Conservation (phyloP, 2,888 invertebrate species). For the Drosophila ochracea region DNA sequence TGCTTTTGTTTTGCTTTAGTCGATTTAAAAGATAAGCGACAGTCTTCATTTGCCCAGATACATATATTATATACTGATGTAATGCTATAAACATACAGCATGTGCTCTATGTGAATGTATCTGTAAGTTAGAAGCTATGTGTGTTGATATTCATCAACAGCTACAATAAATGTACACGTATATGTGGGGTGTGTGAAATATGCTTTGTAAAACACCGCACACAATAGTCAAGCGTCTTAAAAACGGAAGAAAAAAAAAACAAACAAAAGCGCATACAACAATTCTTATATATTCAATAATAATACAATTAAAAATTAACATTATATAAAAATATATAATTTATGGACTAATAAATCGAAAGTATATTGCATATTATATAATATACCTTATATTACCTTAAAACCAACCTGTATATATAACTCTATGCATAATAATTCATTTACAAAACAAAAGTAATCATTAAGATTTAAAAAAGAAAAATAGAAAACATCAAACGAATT, state of each 20-base stretch:
- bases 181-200: constrained; percentile 15
- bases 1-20: not conserved
- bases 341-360: constrained; percentile 65
- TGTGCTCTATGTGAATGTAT: constrained; percentile 4
- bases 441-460: constrained; percentile 19
- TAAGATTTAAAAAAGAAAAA: constrained; percentile 8
- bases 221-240: constrained; percentile 17
- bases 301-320: constrained; percentile 34
- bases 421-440: constrained; percentile 29
- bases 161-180: constrained; percentile 5
- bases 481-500: constrained; percentile 14
- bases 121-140: not conserved
- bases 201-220: constrained; percentile 16
- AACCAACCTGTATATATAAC: constrained; percentile 43
- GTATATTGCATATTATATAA: constrained; percentile 53
- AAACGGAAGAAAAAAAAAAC: not conserved
- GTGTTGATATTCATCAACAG: not conserved
- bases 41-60: constrained; percentile 2
- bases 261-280: constrained; percentile 21
- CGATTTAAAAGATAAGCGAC: not conserved
- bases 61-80: not conserved
- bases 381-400: constrained; percentile 35
- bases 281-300: constrained; percentile 34
- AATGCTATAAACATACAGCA: not conserved
- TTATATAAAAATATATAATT: constrained; percentile 32